These are phyloP conservation scores for Propithecus coquereli DNA, from an alignment of 2,113 vertebrate genomes.

Conservation along the genomic window DNA sequence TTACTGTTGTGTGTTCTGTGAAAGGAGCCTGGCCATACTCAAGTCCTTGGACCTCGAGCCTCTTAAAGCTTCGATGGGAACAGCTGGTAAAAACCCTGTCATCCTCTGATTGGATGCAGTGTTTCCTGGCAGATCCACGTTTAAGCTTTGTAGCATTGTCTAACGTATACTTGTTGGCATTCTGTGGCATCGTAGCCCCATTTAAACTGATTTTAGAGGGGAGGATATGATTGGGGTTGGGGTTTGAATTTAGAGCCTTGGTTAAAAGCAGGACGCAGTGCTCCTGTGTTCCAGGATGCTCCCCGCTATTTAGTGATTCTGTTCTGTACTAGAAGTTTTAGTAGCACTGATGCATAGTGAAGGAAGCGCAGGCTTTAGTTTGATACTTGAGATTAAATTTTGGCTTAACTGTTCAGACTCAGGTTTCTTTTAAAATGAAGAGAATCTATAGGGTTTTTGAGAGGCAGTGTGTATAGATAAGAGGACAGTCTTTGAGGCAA, in stretches of 20 bases:
- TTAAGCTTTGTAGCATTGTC: not conserved
- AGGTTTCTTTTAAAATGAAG: not conserved
- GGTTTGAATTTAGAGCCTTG: not conserved
- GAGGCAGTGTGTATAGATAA: not conserved
- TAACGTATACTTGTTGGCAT: not conserved
- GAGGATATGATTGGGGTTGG: not conserved
- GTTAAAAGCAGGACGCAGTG: not conserved
- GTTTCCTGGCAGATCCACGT: not conserved
- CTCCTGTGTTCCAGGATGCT: not conserved
- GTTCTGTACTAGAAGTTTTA: not conserved
- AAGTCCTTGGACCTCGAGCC: conserved; percentile 53
- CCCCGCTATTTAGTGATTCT: not conserved
- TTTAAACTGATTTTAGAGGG: not conserved
- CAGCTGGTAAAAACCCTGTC: conserved; percentile 39
- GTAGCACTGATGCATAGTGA: not conserved
- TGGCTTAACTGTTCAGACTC: not conserved
- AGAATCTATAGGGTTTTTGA: not conserved
- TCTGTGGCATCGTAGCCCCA: not conserved
- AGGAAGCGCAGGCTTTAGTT: not conserved
- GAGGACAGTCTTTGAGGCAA: not conserved
- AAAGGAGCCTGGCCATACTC: conserved; percentile 53
- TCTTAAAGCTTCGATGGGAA: conserved; percentile 43
- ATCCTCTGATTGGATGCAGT: not conserved
- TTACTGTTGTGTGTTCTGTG: conserved; percentile 70
- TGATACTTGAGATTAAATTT: not conserved